Evolutionary conservation across 1,140 invertebrate species (phyloP).

Genomic region (Acromyrmex heyeri): DNA sequence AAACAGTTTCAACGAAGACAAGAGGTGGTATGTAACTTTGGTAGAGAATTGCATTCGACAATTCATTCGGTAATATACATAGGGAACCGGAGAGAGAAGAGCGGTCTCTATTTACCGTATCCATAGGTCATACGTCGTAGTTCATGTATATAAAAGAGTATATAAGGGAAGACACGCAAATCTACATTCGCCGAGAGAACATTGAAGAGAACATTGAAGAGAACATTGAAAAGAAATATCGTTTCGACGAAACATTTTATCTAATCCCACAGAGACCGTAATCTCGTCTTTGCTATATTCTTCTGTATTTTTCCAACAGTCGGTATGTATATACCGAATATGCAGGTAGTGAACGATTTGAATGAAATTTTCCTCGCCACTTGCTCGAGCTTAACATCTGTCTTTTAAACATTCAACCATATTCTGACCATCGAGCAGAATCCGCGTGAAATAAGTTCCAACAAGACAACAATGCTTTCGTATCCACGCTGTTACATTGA

Average conservation of each 20-base stretch:
- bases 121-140: not conserved
- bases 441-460: not conserved
- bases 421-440: not conserved
- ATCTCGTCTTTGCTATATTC: constrained; percentile 47
- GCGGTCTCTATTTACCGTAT: constrained; percentile 31
- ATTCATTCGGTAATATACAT: constrained; percentile 29
- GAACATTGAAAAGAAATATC: constrained; percentile 64
- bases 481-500: not conserved
- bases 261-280: constrained; percentile 54
- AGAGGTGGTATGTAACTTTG: not conserved
- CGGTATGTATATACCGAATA: constrained; percentile 10
- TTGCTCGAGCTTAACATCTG: not conserved
- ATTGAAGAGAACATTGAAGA: constrained; percentile 58
- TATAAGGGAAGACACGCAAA: constrained; percentile 13
- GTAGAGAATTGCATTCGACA: constrained; percentile 28
- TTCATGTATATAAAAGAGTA: not conserved
- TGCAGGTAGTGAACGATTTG: constrained; percentile 21
- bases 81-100: not conserved
- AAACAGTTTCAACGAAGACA: not conserved
- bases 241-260: constrained; percentile 56
- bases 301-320: constrained; percentile 30
- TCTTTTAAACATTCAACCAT: not conserved
- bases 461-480: not conserved
- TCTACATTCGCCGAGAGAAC: constrained; percentile 38
- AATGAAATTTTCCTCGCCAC: constrained; percentile 32